These are phyloP conservation scores for Pyrocoelia pectoralis DNA, from an alignment of 2,888 invertebrate genomes.

Conservation along the genomic window DNA sequence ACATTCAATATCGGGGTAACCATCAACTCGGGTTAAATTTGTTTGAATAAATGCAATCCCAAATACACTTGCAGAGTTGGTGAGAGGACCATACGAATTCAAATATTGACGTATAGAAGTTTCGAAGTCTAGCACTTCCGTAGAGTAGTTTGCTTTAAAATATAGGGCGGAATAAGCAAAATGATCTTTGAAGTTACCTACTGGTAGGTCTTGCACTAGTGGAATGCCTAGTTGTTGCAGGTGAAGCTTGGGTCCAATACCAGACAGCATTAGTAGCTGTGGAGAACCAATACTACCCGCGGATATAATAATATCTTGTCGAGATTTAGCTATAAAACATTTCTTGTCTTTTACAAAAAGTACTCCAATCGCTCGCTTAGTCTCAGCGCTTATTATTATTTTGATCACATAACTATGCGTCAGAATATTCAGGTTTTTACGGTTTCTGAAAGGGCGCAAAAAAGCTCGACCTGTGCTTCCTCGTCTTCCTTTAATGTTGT, in stretches of 20 bases:
- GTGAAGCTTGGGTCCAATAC: too few species aligned
- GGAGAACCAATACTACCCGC: constrained; percentile 81
- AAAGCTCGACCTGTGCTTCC: not conserved
- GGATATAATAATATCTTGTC: constrained; percentile 66
- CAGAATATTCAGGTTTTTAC: too few species aligned
- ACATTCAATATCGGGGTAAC: constrained; percentile 46
- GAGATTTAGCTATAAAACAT: constrained; percentile 50
- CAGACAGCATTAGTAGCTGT: too few species aligned
- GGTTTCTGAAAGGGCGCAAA: not conserved
- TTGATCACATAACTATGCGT: not conserved
- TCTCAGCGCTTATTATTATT: not conserved
- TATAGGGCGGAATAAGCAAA: not conserved
- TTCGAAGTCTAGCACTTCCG: not conserved
- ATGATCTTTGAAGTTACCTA: not conserved
- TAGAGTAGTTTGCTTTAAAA: not conserved
- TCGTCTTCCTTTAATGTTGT: not conserved
- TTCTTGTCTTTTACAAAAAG: not conserved
- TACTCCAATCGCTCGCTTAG: not conserved
- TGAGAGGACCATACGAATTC: constrained; percentile 39
- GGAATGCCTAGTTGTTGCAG: not conserved
- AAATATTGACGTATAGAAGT: not conserved
- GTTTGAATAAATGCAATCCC: constrained; percentile 40
- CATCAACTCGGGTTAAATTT: constrained; percentile 36
- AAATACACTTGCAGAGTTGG: constrained; percentile 44
- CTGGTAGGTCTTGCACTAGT: not conserved